Conservation (phyloP, 2,888 invertebrate genomes). For the Phorcus lineatus region DNA sequence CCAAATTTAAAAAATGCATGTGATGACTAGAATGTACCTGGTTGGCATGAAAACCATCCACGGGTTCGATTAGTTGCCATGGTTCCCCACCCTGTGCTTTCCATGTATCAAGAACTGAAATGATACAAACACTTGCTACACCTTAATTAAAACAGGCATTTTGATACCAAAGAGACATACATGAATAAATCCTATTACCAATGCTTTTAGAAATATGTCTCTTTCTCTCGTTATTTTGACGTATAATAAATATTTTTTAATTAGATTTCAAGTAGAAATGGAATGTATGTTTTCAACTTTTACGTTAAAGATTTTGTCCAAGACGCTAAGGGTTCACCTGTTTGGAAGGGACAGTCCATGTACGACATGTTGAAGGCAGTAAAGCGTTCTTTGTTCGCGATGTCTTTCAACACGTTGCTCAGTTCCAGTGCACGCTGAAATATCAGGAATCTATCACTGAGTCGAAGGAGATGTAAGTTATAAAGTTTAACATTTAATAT, state of each 20-base stretch:
- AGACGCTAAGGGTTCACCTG: slow-evolving; percentile 30
- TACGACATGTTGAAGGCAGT: slow-evolving; percentile 50
- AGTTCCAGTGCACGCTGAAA: slow-evolving; percentile 58
- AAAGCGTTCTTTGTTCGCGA: slow-evolving; percentile 45
- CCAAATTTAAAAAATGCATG: too few relatives aligned
- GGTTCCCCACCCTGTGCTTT: slow-evolving; percentile 51
- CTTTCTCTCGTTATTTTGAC: too few relatives aligned
- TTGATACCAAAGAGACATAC: neutral
- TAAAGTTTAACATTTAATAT: too few relatives aligned
- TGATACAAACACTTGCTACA: neutral
- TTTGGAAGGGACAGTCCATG: slow-evolving; percentile 48
- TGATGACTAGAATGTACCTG: slow-evolving; percentile 56
- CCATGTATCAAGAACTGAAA: slow-evolving; percentile 63
- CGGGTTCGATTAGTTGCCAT: slow-evolving; percentile 71
- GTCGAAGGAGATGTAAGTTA: too few relatives aligned
- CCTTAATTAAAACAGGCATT: too few relatives aligned
- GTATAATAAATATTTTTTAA: too few relatives aligned
- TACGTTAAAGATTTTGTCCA: too few relatives aligned
- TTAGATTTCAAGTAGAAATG: too few relatives aligned
- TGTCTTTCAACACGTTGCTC: slow-evolving; percentile 55
- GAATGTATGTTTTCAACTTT: too few relatives aligned
- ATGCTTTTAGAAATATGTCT: too few relatives aligned
- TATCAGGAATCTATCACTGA: neutral
- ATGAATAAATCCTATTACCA: too few relatives aligned
- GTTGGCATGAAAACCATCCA: slow-evolving; percentile 74